Conservation (phyloP, 2,797 vertebrate genomes). For the Nyctalus aviator region DNA sequence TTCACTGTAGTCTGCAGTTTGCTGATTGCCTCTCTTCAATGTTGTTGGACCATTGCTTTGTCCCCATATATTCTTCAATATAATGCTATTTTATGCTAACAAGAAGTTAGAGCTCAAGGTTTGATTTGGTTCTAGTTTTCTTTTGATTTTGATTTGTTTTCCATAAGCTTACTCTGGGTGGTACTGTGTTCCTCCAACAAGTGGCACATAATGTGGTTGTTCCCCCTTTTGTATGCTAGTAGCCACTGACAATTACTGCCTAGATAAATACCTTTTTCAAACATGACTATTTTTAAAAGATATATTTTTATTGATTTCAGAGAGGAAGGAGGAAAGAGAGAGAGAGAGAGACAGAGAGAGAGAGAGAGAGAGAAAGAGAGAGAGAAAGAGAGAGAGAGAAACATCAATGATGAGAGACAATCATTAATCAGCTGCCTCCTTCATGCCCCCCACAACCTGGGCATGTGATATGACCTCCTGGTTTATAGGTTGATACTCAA, state of each 20-base stretch:
- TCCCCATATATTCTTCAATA: neutral
- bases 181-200: neutral
- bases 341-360: too few species aligned
- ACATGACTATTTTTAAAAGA: too few species aligned
- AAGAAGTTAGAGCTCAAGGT: conserved; percentile 2
- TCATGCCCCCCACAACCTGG: too few species aligned
- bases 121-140: neutral
- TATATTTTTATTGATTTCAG: too few species aligned
- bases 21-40: neutral
- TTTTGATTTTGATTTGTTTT: neutral
- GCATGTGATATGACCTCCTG: too few species aligned
- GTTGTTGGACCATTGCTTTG: neutral
- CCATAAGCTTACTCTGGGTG: neutral
- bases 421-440: too few species aligned
- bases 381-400: too few species aligned
- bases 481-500: too few species aligned
- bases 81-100: neutral
- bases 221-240: neutral
- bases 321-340: too few species aligned
- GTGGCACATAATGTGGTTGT: neutral
- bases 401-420: too few species aligned
- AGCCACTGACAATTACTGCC: neutral
- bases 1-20: neutral
- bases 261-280: neutral
- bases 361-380: too few species aligned